phyloP scores from a whole-genome alignment of 2,113 vertebrate species.

The Myiozetetes cayanensis region DNA sequence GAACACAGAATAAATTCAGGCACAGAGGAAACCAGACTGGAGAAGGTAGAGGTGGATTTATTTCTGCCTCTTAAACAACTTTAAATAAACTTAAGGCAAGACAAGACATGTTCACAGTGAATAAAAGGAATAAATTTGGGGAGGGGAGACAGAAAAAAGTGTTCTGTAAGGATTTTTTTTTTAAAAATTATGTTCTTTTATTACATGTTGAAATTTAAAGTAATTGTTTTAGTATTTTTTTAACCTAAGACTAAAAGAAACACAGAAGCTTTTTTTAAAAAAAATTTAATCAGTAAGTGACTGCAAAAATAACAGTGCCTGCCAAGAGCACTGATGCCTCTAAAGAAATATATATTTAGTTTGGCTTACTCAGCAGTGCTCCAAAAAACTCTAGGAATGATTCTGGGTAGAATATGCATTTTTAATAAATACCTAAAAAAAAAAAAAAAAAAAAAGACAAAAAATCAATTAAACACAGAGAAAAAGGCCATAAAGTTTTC shows the following conservation, averaged over 20 bases:
- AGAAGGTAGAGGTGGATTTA: not conserved
- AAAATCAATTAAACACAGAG: not conserved
- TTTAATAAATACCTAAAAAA: not conserved
- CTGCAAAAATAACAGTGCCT: not conserved
- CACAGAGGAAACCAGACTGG: not conserved
- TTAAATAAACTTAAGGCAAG: not conserved
- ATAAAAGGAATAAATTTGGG: not conserved
- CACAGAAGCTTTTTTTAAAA: not conserved
- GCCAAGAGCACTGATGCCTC: not conserved
- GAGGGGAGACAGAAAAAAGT: not conserved
- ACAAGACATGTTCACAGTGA: not conserved
- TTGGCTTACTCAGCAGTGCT: not conserved
- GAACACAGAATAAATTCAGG: not conserved
- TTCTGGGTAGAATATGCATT: not conserved
- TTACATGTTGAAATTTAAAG: not conserved
- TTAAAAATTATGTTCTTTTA: not conserved
- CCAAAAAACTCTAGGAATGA: not conserved
- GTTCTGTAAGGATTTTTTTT: not conserved
- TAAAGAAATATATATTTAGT: not conserved
- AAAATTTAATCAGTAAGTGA: not conserved
- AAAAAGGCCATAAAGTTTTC: not conserved
- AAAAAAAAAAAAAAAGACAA: not conserved
- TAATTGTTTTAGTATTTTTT: not conserved
- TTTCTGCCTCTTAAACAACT: not conserved
- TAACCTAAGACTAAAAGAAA: not conserved